Evolutionary conservation across 2,888 invertebrate species (phyloP).

Genomic region (Diploptera punctata): DNA sequence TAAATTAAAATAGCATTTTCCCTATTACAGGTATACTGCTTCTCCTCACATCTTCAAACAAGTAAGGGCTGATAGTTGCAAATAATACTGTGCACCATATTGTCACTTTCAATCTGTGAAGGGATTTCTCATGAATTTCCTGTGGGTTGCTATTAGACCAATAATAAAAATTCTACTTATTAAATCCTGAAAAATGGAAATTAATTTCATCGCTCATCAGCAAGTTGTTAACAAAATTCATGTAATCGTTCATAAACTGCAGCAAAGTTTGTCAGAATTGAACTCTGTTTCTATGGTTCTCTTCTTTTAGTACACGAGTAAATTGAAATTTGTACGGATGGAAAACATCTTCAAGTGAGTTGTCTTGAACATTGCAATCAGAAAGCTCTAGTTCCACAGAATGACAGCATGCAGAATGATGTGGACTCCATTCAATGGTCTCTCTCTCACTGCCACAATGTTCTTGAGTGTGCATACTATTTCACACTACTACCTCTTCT

Average conservation of each 20-base stretch:
- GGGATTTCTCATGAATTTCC: too few relatives aligned
- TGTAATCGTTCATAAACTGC: neutral
- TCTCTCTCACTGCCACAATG: neutral
- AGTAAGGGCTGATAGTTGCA: neutral
- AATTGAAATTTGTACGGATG: neutral
- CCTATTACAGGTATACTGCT: too few relatives aligned
- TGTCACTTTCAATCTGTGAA: neutral
- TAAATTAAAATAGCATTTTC: too few relatives aligned
- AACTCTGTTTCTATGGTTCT: neutral
- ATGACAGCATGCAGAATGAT: neutral
- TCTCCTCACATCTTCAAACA: neutral
- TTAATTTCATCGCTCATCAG: too few relatives aligned
- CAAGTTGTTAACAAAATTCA: neutral
- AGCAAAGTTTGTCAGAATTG: too few relatives aligned
- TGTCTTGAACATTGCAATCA: neutral
- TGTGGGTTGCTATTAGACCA: too few relatives aligned
- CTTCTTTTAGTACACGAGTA: neutral
- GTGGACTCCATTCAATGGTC: neutral
- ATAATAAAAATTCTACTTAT: too few relatives aligned
- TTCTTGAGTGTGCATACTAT: neutral
- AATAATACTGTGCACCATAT: neutral
- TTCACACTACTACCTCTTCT: too few relatives aligned
- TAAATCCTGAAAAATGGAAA: too few relatives aligned
- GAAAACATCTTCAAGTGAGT: neutral
- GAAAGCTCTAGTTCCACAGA: neutral